Percentiles rank a stretch among this genome's conserved stretches.
phyloP scores from a whole-genome alignment of 2,113 vertebrate genomes.

The Heptranchias perlo region DNA sequence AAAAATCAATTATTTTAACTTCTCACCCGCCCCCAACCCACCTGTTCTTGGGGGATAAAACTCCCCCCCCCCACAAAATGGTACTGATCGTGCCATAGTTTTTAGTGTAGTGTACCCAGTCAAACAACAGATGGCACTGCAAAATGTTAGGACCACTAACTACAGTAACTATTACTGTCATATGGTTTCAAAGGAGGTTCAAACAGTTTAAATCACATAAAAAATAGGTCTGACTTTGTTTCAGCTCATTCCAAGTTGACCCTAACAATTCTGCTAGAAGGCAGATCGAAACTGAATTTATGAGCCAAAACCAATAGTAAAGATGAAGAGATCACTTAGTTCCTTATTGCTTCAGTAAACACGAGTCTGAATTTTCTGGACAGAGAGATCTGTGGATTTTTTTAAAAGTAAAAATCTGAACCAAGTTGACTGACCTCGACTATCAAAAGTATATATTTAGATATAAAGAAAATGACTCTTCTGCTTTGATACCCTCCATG shows the following conservation, averaged over 20 bases:
- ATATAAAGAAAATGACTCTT: background rate
- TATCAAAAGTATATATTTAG: background rate
- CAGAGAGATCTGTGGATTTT: background rate
- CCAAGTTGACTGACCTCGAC: background rate
- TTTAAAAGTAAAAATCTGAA: background rate
- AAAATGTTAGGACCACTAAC: background rate
- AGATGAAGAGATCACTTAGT: background rate
- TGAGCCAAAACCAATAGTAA: background rate
- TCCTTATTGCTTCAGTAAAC: background rate
- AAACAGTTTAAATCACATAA: background rate
- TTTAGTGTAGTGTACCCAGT: background rate
- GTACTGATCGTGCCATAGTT: too few relatives aligned
- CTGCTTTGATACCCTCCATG: background rate
- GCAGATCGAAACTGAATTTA: background rate
- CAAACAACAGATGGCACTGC: conserved; percentile 10
- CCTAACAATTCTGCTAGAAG: background rate
- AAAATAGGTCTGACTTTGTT: background rate
- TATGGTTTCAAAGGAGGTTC: background rate
- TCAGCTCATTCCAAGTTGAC: background rate
- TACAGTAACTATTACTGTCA: background rate
- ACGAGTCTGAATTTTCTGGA: background rate
- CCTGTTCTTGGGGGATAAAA: too few relatives aligned
- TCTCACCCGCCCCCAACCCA: too few relatives aligned
- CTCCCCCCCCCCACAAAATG: too few relatives aligned
- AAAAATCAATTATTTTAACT: too few relatives aligned